Percentiles rank a stretch among this genome's conserved stretches.
Conservation (phyloP, 2,888 invertebrate species). For the Linhomoeus sp. region DNA sequence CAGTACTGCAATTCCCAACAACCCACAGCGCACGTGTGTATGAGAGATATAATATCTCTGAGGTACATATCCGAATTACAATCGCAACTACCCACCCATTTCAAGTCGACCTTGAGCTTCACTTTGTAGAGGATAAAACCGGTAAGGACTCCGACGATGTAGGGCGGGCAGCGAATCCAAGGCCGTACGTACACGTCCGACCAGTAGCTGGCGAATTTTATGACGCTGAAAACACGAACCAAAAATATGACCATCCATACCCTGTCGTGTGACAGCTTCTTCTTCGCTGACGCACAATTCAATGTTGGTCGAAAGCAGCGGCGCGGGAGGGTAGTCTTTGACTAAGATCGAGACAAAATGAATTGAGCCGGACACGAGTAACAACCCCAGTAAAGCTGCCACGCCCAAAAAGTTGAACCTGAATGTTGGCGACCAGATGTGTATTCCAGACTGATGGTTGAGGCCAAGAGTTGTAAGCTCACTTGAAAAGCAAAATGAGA, state of each 20-base stretch:
- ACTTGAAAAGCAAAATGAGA: constrained; percentile 40
- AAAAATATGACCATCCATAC: no score
- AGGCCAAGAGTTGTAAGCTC: no score
- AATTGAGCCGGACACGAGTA: not conserved
- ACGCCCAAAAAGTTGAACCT: no score
- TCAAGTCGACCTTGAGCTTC: constrained; percentile 15
- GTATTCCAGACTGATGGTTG: no score
- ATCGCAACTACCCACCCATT: constrained; percentile 3
- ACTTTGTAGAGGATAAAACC: constrained; percentile 29
- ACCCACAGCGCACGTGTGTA: no score
- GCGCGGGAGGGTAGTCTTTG: constrained; percentile 22
- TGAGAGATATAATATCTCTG: no score
- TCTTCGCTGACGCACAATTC: constrained; percentile 16
- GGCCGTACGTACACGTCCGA: constrained; percentile 30
- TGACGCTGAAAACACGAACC: constrained; percentile 15
- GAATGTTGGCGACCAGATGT: no score
- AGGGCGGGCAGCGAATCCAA: constrained; percentile 32
- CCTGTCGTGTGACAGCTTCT: no score
- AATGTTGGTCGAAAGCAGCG: constrained; percentile 19
- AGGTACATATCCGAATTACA: no score
- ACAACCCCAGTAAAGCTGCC: no score
- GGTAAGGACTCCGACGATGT: constrained; percentile 30
- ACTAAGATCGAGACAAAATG: constrained; percentile 13
- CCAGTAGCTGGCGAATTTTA: constrained; percentile 21
- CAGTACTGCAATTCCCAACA: constrained; percentile 8